Evolutionary conservation across 1,140 invertebrate genomes (phyloP).

Genomic region (Littorina saxatilis): DNA sequence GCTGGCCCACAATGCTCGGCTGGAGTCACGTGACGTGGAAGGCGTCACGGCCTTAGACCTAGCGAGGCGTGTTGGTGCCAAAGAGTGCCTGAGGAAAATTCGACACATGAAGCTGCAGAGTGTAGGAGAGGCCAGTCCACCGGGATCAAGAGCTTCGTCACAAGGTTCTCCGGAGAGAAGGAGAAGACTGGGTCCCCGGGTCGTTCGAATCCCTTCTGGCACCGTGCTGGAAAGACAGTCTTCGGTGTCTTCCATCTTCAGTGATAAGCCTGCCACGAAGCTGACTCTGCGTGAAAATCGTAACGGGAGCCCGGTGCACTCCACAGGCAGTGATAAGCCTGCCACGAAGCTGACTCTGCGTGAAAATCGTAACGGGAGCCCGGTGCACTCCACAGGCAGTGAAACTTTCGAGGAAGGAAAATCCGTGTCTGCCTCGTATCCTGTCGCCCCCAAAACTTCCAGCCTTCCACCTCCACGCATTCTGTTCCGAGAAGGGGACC

Average conservation of each 20-base stretch:
- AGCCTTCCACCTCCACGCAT: neutral
- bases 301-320: neutral
- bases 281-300: neutral
- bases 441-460: too few relatives aligned
- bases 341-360: neutral
- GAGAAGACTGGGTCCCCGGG: neutral
- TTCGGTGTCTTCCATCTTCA: neutral
- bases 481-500: neutral
- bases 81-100: slow-evolving; percentile 56
- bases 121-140: neutral
- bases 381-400: too few relatives aligned
- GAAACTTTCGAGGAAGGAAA: too few relatives aligned
- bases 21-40: slow-evolving; percentile 48
- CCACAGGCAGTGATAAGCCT: neutral
- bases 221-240: neutral
- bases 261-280: neutral
- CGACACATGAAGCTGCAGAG: slow-evolving; percentile 37
- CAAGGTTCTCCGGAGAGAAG: neutral
- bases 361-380: neutral
- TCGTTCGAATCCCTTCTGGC: neutral
- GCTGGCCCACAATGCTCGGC: slow-evolving; percentile 44
- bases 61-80: slow-evolving; percentile 46
- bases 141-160: neutral
- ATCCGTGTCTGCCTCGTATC: too few relatives aligned
- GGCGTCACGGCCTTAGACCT: slow-evolving; percentile 50